phyloP scores from a whole-genome alignment of 2,797 vertebrate species.

The Coranthus polyacanthus region DNA sequence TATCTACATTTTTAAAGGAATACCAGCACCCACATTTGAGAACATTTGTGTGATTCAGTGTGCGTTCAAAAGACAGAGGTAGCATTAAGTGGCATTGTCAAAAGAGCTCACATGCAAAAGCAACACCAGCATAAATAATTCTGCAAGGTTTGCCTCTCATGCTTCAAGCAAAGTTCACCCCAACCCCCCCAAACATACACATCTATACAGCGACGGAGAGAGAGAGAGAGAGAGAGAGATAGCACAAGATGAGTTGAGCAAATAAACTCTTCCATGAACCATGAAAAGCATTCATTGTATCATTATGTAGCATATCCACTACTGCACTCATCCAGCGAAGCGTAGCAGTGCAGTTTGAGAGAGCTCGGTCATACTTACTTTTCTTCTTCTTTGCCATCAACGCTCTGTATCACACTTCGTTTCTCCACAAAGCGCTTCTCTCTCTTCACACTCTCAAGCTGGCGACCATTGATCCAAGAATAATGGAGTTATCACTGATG shows the following conservation, averaged over 20 bases:
- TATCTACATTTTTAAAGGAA: no score
- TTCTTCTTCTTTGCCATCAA: not conserved
- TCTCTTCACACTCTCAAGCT: constrained; percentile 19
- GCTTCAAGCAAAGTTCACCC: constrained; percentile 11
- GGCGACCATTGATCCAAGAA: constrained; percentile 43
- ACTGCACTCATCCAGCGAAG: constrained; percentile 35
- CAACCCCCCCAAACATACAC: constrained; percentile 24
- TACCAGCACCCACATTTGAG: no score
- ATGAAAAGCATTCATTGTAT: constrained; percentile 67
- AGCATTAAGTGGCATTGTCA: constrained; percentile 17
- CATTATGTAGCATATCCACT: constrained; percentile 55
- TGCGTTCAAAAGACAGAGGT: constrained; percentile 22
- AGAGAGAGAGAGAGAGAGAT: constrained; percentile 13
- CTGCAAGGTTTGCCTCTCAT: constrained; percentile 35
- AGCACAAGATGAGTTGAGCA: constrained; percentile 33
- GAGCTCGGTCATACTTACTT: not conserved
- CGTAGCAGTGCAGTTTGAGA: constrained; percentile 28
- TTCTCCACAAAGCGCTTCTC: not conserved
- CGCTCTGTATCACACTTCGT: constrained; percentile 1
- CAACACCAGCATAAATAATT: constrained; percentile 62
- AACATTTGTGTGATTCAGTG: constrained; percentile 10
- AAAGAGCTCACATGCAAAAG: constrained; percentile 35
- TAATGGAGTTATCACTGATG: constrained; percentile 78
- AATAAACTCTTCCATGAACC: constrained; percentile 61
- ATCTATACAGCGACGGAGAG: constrained; percentile 17